Base-by-base conservation (phyloP, 2,113 vertebrate genomes). In the Bambusicola thoracicus region DNA sequence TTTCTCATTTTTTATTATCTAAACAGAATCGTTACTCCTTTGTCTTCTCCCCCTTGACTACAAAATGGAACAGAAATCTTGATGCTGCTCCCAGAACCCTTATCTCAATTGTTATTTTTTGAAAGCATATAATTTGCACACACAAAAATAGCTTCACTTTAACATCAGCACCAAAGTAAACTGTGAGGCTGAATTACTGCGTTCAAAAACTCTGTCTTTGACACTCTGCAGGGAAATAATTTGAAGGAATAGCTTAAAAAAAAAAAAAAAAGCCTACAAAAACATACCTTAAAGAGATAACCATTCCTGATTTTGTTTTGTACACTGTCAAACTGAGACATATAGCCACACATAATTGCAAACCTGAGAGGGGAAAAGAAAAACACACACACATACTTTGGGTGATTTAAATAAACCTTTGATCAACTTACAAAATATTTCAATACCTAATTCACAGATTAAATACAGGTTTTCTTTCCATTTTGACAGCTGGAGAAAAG, bases 291-390 rank as follows among this genome's bases (percentile, higher is more conserved):
- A 95, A 99, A 99, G 89, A 98, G 97, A 95, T 98, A 98, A 81
- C 99, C 99, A 89, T 98, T 99, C 97, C 98, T 99, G 95, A 99
- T 98, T 98, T 98, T 99, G 97, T 99, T 99, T 96, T 99, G 99
- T 89, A 99, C 90, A 43, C 98, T 99, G 89, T 99, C 99, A 93
- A 98, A 99, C 78, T 99, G 98, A 59, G 99, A 98, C 97, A 99
- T 97, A 63, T 98, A 98, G 85, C 99, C 99, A 97, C 99, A 99
- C 96, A 99, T 98, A 97, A 99, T 97, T 81, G 99, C 99, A 95
- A 98, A 99, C 99, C 99, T 99, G 97, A 90, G 86, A 92, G 88
- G 40, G 83, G 84, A 92, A 94, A 96, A 96, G 83, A 96, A 96
- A 93, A 96, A 96, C 95, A 96, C 85, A 96, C 93, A 96, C 95